These are phyloP conservation scores for Acanthurus tractus DNA, from an alignment of 2,797 vertebrate genomes.

Conservation along the genomic window DNA sequence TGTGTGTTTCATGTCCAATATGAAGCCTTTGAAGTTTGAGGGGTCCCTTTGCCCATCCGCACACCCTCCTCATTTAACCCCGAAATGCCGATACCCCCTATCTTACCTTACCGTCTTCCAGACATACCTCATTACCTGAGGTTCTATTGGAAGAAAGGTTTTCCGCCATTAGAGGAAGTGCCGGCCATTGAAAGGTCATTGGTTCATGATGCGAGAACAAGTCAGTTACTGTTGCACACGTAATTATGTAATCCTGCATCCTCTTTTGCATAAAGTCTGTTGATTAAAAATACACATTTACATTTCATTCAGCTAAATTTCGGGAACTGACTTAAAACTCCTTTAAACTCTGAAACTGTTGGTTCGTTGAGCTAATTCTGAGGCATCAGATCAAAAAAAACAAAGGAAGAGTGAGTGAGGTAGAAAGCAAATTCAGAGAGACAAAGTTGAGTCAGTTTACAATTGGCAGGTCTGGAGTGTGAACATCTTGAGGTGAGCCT, in stretches of 20 bases:
- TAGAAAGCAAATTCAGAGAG: constrained; percentile 46
- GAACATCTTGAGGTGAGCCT: constrained; percentile 72
- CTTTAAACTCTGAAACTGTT: constrained; percentile 17
- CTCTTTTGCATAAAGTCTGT: neutral
- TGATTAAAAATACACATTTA: neutral
- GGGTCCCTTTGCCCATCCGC: constrained; percentile 52
- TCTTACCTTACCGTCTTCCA: constrained; percentile 75
- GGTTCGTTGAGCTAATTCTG: constrained; percentile 11
- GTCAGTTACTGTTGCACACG: neutral
- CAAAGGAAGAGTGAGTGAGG: constrained; percentile 34
- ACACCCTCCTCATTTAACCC: constrained; percentile 49
- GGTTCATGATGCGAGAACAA: constrained; percentile 60
- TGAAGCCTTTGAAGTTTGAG: constrained; percentile 84
- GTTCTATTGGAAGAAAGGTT: constrained; percentile 76
- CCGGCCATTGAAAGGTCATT: constrained; percentile 66
- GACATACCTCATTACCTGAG: constrained; percentile 86
- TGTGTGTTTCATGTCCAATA: constrained; percentile 81
- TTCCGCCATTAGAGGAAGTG: constrained; percentile 69
- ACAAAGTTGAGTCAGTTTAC: constrained; percentile 73
- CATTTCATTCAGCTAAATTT: neutral
- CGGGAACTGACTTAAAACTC: neutral
- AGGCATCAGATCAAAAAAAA: constrained; percentile 46
- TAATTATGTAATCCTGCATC: neutral
- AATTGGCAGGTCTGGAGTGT: constrained; percentile 64
- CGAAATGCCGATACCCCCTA: constrained; percentile 42